phyloP scores from a whole-genome alignment of 2,797 vertebrate species.

The Phalanger gymnotis region DNA sequence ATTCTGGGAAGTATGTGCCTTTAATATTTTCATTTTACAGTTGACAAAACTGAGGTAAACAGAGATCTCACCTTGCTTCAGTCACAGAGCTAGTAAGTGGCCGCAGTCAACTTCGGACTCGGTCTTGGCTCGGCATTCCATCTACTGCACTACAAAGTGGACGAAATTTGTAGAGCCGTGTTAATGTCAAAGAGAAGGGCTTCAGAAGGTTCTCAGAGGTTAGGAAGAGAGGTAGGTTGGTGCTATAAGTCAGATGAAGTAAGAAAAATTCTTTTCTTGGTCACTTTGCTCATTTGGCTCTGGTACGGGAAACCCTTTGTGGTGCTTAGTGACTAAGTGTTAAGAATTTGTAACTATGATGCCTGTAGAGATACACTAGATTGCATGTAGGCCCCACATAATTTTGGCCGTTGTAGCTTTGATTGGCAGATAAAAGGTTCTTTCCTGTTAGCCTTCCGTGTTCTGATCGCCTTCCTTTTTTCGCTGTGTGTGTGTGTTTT shows the following conservation, averaged over 20 bases:
- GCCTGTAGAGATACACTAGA: slow-evolving; percentile 37
- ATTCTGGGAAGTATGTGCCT: neutral
- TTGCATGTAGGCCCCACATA: neutral
- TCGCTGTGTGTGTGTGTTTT: slow-evolving; percentile 1
- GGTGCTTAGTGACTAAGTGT: neutral
- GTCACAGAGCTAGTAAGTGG: neutral
- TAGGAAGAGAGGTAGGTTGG: neutral
- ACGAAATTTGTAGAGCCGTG: neutral
- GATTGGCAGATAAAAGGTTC: slow-evolving; percentile 47
- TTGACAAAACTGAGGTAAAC: neutral
- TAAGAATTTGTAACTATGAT: slow-evolving; percentile 13
- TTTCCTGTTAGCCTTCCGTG: slow-evolving; percentile 65
- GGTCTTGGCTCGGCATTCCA: neutral
- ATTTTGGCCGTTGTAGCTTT: slow-evolving; percentile 59
- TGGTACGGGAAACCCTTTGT: neutral
- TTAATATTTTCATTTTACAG: neutral
- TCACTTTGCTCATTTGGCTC: slow-evolving; percentile 36
- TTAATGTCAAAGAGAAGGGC: slow-evolving; percentile 36
- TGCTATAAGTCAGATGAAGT: slow-evolving; percentile 35
- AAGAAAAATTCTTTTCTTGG: slow-evolving; percentile 26
- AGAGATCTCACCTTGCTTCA: neutral
- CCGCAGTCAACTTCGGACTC: neutral
- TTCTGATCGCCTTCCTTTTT: slow-evolving; percentile 45
- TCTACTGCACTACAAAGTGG: neutral
- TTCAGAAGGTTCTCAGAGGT: neutral